Base-by-base conservation (phyloP, 2,888 invertebrate species). In the Uloborus plumipes region DNA sequence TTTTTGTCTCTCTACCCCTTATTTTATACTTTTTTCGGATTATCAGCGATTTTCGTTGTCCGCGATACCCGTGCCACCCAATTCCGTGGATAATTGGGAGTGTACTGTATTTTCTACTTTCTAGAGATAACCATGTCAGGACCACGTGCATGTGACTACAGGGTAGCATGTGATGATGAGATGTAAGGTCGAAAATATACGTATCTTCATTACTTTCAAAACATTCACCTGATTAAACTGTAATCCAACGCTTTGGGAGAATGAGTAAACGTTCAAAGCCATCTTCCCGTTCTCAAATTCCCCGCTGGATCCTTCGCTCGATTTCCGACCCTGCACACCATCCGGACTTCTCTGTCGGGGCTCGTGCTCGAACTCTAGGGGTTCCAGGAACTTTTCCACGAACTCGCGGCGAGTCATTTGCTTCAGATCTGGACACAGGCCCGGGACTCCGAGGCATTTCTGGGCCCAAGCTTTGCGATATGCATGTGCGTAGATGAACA, bases 401-500 rank as follows among this genome's bases (percentile, higher is more conserved):
- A 88, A 87, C 53, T 87, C 87, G 22, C 85, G 75, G 16, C 86
- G 85, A 0, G 85, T 67, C 86, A 88, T 85, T 22, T 85, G 75
- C 15, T 73, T 74, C 15, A 88, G 84, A 11, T 84, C 80, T 0
- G 83, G 66, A 65, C 88, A 88, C 15, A 85, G 71, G 1, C 87
- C 87, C 0, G 84, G 84, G 7, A 81, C 76, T 47, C 69, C 64
- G 14, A 55, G 53, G 74, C 88, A 88, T 50, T 86, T 86, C 39
- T 84, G 85, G 26, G 85, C 76, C 88, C 88, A 88, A 4, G 88
- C 87, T 31, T 86, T 86, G 47, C 86, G 85, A 65, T 88, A 84
- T 1, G 87, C 87, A 51, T 86, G 86, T n/a, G 87, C 87, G 49
- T 87, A 86, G 3, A 87, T 85, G 64, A 87, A 86, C 13, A 88